Conservation (phyloP, 2,797 vertebrate genomes). For the Galaxias olidus region DNA sequence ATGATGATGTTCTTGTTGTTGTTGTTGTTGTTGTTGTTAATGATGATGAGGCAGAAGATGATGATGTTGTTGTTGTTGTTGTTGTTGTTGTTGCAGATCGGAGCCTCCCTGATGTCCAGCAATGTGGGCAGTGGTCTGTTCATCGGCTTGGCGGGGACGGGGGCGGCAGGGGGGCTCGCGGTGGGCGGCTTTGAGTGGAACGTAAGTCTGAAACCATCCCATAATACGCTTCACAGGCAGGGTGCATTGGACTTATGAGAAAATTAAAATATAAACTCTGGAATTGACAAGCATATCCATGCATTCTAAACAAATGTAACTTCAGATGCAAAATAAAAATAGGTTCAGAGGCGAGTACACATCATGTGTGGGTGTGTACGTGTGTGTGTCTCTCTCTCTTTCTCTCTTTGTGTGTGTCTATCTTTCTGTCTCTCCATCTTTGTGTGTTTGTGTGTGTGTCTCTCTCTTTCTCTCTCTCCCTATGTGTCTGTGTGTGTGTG, state of each 20-base stretch:
- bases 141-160: constrained; percentile 89
- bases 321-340: no score
- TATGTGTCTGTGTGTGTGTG: neutral
- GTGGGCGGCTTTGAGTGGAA: constrained; percentile 96
- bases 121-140: constrained; percentile 94
- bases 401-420: no score
- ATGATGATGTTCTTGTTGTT: constrained; percentile 21
- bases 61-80: constrained; percentile 8
- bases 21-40: neutral
- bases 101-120: constrained; percentile 95
- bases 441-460: no score
- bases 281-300: no score
- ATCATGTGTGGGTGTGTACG: no score
- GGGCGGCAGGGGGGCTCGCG: constrained; percentile 89
- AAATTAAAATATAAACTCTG: no score
- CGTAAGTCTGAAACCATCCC: constrained; percentile 66
- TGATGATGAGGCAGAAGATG: neutral
- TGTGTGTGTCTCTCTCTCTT: no score
- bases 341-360: no score
- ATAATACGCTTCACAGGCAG: neutral
- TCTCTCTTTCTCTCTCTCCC: no score
- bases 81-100: constrained; percentile 79
- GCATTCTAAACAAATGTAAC: neutral
- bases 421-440: no score
- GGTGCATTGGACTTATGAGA: neutral